These are phyloP conservation scores for Gryon sp. DNA, from an alignment of 1,140 invertebrate species.

Conservation along the genomic window DNA sequence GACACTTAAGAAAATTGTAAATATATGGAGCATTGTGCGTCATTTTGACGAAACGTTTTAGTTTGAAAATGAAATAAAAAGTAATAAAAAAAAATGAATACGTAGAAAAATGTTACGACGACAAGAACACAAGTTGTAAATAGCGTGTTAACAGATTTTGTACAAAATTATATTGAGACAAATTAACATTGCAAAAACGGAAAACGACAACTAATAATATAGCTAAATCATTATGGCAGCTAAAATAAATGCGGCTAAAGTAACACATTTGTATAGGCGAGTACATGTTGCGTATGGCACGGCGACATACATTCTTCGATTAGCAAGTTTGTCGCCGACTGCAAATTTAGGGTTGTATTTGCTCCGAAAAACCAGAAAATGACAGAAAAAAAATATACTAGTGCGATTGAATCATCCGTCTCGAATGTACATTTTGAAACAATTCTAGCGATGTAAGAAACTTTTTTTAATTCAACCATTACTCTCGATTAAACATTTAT, in stretches of 20 bases:
- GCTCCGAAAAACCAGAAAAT: no score
- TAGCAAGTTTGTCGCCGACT: constrained; percentile 8
- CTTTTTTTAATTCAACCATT: constrained; percentile 43
- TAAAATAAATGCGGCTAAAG: not conserved
- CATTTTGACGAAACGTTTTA: constrained; percentile 43
- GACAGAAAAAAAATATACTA: constrained; percentile 23
- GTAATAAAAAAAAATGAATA: no score
- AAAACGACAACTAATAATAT: not conserved
- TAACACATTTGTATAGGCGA: constrained; percentile 25
- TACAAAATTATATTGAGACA: constrained; percentile 55
- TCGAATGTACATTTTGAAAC: constrained; percentile 46
- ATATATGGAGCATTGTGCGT: constrained; percentile 60
- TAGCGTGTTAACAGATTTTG: constrained; percentile 59
- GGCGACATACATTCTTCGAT: constrained; percentile 6
- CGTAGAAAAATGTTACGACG: constrained; percentile 38
- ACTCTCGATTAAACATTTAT: constrained; percentile 56
- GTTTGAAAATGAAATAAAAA: no score
- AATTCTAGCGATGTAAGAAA: constrained; percentile 30
- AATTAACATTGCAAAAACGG: constrained; percentile 25
- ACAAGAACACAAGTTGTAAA: constrained; percentile 43
- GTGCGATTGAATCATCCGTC: constrained; percentile 34
- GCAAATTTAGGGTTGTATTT: constrained; percentile 46
- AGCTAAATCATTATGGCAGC: not conserved
- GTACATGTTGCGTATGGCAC: constrained; percentile 6
- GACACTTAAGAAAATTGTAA: constrained; percentile 50